phyloP scores from a whole-genome alignment of 2,797 vertebrate species.

The Sebastes flavidus region DNA sequence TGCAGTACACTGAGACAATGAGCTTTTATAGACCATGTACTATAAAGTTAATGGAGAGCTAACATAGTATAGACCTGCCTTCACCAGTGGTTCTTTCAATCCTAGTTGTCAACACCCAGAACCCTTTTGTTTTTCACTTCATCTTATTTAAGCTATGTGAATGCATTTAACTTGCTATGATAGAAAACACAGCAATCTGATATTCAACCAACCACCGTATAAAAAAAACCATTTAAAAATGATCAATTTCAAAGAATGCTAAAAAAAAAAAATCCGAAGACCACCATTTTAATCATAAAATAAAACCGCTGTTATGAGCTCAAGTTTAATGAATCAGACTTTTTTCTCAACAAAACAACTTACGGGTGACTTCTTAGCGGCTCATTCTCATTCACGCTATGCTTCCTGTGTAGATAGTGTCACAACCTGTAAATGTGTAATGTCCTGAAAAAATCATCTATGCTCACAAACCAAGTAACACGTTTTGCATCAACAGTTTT shows the following conservation, averaged over 20 bases:
- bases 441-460: not conserved
- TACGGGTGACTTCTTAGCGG: not conserved
- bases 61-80: not conserved
- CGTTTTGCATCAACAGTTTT: too few relatives aligned
- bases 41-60: not conserved
- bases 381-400: not conserved
- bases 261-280: not conserved
- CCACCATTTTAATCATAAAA: constrained; percentile 2
- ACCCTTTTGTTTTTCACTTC: not conserved
- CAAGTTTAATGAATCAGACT: not conserved
- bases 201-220: not conserved
- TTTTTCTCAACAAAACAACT: not conserved
- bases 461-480: not conserved
- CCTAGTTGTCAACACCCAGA: not conserved
- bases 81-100: not conserved
- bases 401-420: not conserved
- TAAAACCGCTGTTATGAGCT: not conserved
- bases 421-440: not conserved
- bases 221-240: not conserved
- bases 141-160: not conserved
- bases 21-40: not conserved
- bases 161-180: not conserved
- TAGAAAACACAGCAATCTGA: not conserved
- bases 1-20: not conserved
- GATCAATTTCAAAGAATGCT: not conserved